Evolutionary conservation across 2,797 vertebrate species (phyloP).

Genomic region (Malacoctenus gilli): DNA sequence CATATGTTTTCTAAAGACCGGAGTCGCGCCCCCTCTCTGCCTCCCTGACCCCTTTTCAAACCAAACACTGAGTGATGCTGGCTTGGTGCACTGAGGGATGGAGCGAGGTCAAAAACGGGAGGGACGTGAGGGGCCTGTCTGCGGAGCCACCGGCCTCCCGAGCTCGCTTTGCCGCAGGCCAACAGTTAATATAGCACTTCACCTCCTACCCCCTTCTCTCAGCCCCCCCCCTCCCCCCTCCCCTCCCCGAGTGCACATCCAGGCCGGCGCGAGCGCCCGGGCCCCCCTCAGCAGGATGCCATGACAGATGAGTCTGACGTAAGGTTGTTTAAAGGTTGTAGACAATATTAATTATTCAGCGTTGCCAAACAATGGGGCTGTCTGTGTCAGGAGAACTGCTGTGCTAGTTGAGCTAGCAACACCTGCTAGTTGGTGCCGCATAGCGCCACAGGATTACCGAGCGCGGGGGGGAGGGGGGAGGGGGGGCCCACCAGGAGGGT

Average conservation of each 20-base stretch:
- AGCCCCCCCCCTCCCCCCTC: conserved; percentile 57
- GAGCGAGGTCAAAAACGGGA: conserved; percentile 60
- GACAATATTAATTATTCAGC: conserved; percentile 79
- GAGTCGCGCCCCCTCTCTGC: conserved; percentile 57
- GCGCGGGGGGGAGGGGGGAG: too few species aligned
- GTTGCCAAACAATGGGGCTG: conserved; percentile 68
- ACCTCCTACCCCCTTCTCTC: conserved; percentile 58
- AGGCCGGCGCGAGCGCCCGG: conserved; percentile 57
- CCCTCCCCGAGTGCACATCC: conserved; percentile 58
- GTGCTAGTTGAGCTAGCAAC: conserved; percentile 62
- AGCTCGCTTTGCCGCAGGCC: conserved; percentile 67
- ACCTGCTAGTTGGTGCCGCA: conserved; percentile 64
- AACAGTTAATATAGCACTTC: conserved; percentile 77
- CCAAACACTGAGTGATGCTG: conserved; percentile 71
- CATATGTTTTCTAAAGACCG: conserved; percentile 78
- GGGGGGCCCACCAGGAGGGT: conserved; percentile 34
- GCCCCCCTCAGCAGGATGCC: conserved; percentile 60
- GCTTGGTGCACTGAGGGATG: conserved; percentile 55
- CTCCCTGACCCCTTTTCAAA: conserved; percentile 62
- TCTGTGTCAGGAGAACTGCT: conserved; percentile 47
- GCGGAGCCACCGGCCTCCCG: conserved; percentile 33
- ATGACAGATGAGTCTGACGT: conserved; percentile 80
- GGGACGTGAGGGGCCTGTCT: conserved; percentile 43
- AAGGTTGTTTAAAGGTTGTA: conserved; percentile 84
- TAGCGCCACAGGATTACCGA: conserved; percentile 72